Evolutionary conservation across 2,888 invertebrate genomes (phyloP).

Genomic region (Tenodera sinensis): DNA sequence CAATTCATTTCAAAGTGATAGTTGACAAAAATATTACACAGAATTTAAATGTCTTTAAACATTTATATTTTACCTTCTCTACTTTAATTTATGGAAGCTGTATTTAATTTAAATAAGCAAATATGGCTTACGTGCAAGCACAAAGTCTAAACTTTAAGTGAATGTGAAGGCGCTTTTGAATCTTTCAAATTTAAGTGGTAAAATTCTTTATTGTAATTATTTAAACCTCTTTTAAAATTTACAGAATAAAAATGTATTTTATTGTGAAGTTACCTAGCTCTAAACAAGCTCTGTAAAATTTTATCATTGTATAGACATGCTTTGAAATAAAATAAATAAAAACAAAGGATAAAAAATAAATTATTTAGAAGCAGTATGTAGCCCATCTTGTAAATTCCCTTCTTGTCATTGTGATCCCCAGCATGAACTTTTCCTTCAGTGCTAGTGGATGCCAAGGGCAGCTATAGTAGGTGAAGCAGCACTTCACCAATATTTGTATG

Average conservation of each 20-base stretch:
- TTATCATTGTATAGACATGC: neutral
- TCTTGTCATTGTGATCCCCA: too few species aligned
- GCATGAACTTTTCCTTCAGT: too few species aligned
- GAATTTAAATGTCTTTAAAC: neutral
- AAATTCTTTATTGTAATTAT: neutral
- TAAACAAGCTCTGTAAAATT: neutral
- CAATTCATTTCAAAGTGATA: neutral
- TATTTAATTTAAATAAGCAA: neutral
- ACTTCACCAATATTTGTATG: too few species aligned
- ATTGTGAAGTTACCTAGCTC: neutral
- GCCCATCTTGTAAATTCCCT: too few species aligned
- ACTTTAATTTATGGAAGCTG: neutral
- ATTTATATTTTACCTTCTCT: neutral
- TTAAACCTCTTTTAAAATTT: neutral
- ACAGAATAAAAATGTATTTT: neutral
- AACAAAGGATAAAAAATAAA: too few species aligned
- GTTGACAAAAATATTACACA: neutral
- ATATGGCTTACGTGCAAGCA: neutral
- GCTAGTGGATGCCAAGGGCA: too few species aligned
- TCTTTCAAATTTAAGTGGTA: neutral
- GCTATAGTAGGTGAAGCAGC: too few species aligned
- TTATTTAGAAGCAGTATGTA: too few species aligned
- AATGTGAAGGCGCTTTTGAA: neutral
- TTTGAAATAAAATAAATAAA: neutral
- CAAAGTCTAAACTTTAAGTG: neutral